These are phyloP conservation scores for Sinotaia quadrata DNA, from an alignment of 2,888 invertebrate genomes.

Conservation along the genomic window DNA sequence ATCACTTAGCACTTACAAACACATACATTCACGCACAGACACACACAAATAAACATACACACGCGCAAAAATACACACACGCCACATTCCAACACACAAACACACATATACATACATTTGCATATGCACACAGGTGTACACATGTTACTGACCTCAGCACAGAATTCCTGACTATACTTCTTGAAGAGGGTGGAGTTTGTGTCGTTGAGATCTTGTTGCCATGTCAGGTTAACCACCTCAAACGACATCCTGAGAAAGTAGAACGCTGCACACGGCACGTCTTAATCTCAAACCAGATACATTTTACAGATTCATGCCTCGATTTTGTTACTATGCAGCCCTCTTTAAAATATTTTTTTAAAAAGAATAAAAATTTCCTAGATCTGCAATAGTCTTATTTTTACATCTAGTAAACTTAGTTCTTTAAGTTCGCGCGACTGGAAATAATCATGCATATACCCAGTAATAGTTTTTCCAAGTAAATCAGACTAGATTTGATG, in stretches of 20 bases:
- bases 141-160: conserved; percentile 43
- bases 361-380: no score
- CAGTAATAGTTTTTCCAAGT: no score
- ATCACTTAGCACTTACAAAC: no score
- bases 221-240: conserved; percentile 33
- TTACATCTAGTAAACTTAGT: no score
- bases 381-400: no score
- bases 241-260: conserved; percentile 34
- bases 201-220: conserved; percentile 28
- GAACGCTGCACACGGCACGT: conserved; percentile 31
- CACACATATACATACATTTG: background rate
- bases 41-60: background rate
- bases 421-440: no score
- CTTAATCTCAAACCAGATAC: no score
- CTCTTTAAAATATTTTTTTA: no score
- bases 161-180: conserved; percentile 49
- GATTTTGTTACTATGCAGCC: no score
- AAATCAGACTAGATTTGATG: no score
- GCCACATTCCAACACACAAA: background rate
- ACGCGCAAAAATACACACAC: conserved; percentile 2
- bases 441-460: no score
- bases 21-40: background rate
- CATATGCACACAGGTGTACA: background rate
- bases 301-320: no score
- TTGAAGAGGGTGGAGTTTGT: conserved; percentile 39